Evolutionary conservation across 1,140 invertebrate species (phyloP), one percentile per base, ranked within the genome.

Genomic region (Maconellicoccus hirsutus): DNA sequence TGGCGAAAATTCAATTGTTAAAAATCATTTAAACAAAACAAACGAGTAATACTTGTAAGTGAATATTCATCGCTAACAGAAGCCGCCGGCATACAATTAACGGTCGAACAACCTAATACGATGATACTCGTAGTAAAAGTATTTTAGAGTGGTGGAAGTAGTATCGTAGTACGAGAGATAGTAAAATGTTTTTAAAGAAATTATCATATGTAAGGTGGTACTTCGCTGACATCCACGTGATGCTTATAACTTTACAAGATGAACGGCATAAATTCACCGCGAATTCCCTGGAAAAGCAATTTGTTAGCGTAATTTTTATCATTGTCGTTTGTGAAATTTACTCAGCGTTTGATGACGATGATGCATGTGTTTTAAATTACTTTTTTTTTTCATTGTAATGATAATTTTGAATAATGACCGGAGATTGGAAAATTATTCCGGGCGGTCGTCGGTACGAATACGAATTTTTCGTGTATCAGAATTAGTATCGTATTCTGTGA

Each of bases 61-160:
- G 29, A 33, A 33, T 33, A 33, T 33, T 33, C 29, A 33, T 33
- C 29, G 3, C 29, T 33, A 33, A 33, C 29, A 33, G 29, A 33
- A 52, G 42, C 42, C 42, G n/a, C 6, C 42, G 42, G 42, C 42
- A 16, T 52, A 52, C 42, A 19, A 52, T 52, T 52, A 16, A 52
- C 42, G n/a, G 42, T 16, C 42, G 6, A 52, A 52, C 12, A 52
- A 52, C 42, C 10, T 52, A 16, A 52, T 16, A 52, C 42, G 42
- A 33, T 52, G 42, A 19, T 52, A 52, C 42, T 52, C n/a, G 42
- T 52, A 52, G 42, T 52, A 52, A 52, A 52, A 52, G 42, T 52
- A 52, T 52, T 52, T 52, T 19, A 19, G 4, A 16, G 42, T 8
- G 42, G 42, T 52, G 42, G 42, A 52, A 52, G 12, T 52, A 52